phyloP scores from a whole-genome alignment of 2,113 vertebrate species.

The Prolemur simus region DNA sequence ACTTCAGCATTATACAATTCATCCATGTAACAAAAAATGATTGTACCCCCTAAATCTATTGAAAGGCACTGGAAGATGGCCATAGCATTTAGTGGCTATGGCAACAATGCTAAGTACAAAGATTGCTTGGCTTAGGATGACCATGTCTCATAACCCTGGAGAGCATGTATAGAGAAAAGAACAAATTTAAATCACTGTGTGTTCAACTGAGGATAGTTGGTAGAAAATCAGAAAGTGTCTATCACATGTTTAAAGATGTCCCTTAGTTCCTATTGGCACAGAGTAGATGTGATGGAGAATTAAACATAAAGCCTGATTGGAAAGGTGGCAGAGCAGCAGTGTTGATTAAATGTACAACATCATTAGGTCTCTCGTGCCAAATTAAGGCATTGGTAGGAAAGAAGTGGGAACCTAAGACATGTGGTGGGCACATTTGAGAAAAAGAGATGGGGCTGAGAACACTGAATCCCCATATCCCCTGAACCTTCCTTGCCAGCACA shows the following conservation, averaged over 20 bases:
- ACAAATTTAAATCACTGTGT: not conserved
- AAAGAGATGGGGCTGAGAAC: not conserved
- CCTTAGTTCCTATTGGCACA: not conserved
- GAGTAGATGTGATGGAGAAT: not conserved
- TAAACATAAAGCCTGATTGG: not conserved
- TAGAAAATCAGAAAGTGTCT: not conserved
- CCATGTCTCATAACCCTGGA: not conserved
- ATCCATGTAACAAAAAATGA: too few relatives aligned
- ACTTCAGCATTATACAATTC: too few relatives aligned
- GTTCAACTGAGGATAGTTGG: not conserved
- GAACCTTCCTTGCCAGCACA: not conserved
- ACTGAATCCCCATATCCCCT: not conserved
- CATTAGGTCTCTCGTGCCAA: not conserved
- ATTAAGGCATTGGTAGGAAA: not conserved
- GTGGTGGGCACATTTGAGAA: not conserved
- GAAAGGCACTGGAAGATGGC: not conserved
- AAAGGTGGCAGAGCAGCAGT: not conserved
- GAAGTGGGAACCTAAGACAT: not conserved
- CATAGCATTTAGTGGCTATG: not conserved
- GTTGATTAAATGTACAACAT: not conserved
- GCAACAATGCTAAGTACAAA: not conserved
- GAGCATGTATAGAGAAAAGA: not conserved
- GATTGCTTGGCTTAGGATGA: not conserved
- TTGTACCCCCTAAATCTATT: too few relatives aligned
- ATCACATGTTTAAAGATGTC: not conserved